These are phyloP conservation scores for Charadrius vociferus DNA, from an alignment of 2,113 vertebrate genomes.

Conservation along the genomic window DNA sequence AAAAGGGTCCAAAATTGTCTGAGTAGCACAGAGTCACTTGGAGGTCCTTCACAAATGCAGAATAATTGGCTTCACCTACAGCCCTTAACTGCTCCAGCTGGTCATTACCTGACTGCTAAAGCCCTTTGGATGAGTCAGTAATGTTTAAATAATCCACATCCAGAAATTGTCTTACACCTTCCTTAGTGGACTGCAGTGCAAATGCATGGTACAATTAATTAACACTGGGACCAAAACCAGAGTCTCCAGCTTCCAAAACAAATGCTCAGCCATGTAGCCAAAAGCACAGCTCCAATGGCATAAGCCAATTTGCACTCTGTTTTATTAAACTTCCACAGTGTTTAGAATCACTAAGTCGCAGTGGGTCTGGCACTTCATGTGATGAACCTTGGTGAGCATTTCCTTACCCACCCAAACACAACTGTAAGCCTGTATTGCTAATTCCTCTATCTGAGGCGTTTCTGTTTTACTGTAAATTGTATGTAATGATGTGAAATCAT, in stretches of 20 bases:
- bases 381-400: conserved; percentile 12
- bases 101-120: conserved; percentile 47
- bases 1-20: neutral
- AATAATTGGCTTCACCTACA: conserved; percentile 32
- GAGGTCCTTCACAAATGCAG: conserved; percentile 20
- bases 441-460: neutral
- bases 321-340: conserved; percentile 62
- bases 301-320: conserved; percentile 56
- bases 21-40: neutral
- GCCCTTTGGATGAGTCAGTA: neutral
- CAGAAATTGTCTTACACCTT: conserved; percentile 47
- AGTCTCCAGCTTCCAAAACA: conserved; percentile 64
- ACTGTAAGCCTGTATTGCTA: neutral
- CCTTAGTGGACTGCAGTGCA: conserved; percentile 9
- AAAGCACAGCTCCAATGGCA: conserved; percentile 46
- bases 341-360: conserved; percentile 55
- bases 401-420: neutral
- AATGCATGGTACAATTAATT: conserved; percentile 62
- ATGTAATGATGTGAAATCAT: neutral
- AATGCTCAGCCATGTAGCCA: conserved; percentile 60
- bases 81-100: conserved; percentile 40
- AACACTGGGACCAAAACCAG: conserved; percentile 66
- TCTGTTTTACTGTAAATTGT: neutral
- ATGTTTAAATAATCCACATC: conserved; percentile 38
- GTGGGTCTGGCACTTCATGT: conserved; percentile 4